These are phyloP conservation scores for Patella depressa DNA, from an alignment of 2,888 invertebrate species.

Conservation along the genomic window DNA sequence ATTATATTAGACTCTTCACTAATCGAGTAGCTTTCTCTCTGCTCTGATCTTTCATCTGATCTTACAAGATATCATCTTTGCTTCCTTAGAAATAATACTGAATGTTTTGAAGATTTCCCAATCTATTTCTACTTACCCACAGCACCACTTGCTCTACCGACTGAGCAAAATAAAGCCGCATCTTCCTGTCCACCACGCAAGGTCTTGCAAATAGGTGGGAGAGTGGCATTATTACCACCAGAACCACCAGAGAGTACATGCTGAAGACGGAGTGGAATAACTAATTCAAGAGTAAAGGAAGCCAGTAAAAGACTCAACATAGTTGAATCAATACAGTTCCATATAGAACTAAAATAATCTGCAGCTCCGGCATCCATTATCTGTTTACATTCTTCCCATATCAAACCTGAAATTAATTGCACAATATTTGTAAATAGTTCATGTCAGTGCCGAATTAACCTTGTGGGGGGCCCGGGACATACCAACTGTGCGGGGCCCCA, in stretches of 20 bases:
- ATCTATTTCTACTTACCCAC: background rate
- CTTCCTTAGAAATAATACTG: background rate
- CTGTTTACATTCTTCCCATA: constrained; percentile 61
- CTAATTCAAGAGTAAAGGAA: constrained; percentile 49
- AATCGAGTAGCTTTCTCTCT: no score
- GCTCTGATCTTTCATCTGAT: no score
- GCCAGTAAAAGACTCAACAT: constrained; percentile 58
- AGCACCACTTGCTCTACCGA: constrained; percentile 14
- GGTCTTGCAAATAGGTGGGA: constrained; percentile 17
- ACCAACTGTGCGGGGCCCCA: no score
- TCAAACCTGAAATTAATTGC: constrained; percentile 46
- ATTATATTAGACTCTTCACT: no score
- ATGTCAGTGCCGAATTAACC: no score
- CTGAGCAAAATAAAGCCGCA: constrained; percentile 14
- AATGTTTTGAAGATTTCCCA: background rate
- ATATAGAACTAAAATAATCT: constrained; percentile 58
- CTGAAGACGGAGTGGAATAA: constrained; percentile 38
- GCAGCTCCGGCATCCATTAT: constrained; percentile 52
- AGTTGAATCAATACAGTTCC: constrained; percentile 62
- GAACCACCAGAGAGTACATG: background rate
- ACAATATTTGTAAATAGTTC: no score
- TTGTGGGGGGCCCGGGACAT: no score
- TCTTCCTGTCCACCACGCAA: background rate
- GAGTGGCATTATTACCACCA: background rate
- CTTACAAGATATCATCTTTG: no score